A percentile compares a stretch with the other conserved stretches of the same genome.
Evolutionary conservation across 1,140 invertebrate genomes (phyloP).

Genomic region (Drosophila serrata): DNA sequence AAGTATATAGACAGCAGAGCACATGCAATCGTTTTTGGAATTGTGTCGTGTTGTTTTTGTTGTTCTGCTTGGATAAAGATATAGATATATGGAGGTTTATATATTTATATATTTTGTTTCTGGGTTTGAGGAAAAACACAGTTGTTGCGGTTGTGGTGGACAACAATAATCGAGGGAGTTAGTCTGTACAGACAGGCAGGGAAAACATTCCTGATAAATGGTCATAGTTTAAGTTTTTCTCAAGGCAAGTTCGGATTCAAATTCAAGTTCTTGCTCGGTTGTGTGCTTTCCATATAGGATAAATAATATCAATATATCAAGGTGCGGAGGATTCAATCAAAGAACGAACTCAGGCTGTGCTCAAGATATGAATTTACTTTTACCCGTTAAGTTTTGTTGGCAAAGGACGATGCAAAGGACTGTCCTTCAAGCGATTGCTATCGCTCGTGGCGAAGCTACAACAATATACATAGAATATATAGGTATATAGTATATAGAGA

Average conservation of each 20-base stretch:
- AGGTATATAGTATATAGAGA: conserved; percentile 67
- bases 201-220: conserved; percentile 50
- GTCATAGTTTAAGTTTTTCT: conserved; percentile 49
- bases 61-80: conserved; percentile 36
- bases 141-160: conserved; percentile 67
- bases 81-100: conserved; percentile 5
- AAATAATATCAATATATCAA: conserved; percentile 31
- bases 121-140: conserved; percentile 38
- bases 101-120: conserved; percentile 39
- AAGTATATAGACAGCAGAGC: conserved; percentile 52
- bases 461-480: conserved; percentile 81
- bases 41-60: conserved; percentile 58
- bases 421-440: conserved; percentile 82
- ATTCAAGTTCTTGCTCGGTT: conserved; percentile 54
- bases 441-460: conserved; percentile 82
- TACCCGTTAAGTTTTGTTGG: conserved; percentile 85
- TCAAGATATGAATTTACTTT: conserved; percentile 81
- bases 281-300: conserved; percentile 27
- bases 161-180: conserved; percentile 66
- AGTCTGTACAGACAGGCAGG: conserved; percentile 63
- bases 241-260: conserved; percentile 57
- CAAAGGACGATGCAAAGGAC: conserved; percentile 85
- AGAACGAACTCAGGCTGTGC: conserved; percentile 69
- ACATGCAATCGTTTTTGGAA: conserved; percentile 55
- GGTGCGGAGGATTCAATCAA: conserved; percentile 59